Percentiles rank a stretch among this genome's conserved stretches.
These are phyloP conservation scores for Sebastes reedi DNA, from an alignment of 2,797 vertebrate genomes.

Conservation along the genomic window DNA sequence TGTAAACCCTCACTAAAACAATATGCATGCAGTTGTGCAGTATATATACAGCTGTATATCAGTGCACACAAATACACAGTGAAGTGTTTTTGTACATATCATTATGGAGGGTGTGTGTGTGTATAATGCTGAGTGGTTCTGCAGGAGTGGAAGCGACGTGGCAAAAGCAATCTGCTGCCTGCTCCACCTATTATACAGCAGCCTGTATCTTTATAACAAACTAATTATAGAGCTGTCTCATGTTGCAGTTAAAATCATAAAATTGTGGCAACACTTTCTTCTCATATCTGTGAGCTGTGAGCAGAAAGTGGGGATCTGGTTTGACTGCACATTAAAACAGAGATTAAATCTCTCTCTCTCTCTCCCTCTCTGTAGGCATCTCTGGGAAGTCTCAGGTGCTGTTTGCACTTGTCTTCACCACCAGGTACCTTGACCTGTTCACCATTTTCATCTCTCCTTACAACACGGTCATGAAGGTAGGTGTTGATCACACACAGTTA, in stretches of 20 bases:
- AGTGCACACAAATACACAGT: background rate
- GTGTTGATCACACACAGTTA: background rate
- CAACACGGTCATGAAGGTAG: slow-evolving; percentile 96
- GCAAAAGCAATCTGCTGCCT: slow-evolving; percentile 39
- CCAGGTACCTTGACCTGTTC: slow-evolving; percentile 94
- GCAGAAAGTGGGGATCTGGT: background rate
- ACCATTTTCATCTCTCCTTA: slow-evolving; percentile 91
- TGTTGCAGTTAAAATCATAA: background rate
- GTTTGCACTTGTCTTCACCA: slow-evolving; percentile 94
- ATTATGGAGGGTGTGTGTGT: background rate
- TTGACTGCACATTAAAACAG: background rate
- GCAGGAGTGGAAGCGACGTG: slow-evolving; percentile 63
- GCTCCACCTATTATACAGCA: slow-evolving; percentile 1
- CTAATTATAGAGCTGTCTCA: accelerated
- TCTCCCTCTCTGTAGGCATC: slow-evolving; percentile 82
- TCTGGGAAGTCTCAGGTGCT: slow-evolving; percentile 97
- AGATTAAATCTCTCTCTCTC: background rate
- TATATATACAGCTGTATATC: background rate
- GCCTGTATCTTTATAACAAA: background rate
- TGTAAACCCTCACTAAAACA: background rate
- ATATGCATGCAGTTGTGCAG: background rate
- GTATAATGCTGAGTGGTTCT: background rate
- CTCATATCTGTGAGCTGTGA: background rate
- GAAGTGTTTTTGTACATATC: background rate
- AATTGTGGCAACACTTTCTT: too few species aligned